Evolutionary conservation across 2,888 invertebrate genomes (phyloP), one percentile per base, ranked within the genome.

Genomic region (Epinotia bilunana): DNA sequence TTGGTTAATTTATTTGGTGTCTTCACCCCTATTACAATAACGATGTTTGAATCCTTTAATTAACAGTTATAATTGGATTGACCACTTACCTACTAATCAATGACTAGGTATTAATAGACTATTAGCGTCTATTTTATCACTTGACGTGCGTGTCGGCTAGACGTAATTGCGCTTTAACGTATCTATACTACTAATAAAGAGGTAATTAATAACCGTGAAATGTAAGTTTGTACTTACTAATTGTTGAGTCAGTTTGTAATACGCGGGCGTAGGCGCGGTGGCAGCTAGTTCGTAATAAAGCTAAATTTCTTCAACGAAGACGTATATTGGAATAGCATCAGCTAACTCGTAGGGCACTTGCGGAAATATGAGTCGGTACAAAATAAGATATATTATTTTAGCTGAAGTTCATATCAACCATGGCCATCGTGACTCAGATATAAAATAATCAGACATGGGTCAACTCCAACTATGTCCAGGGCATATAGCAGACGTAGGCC

Each of bases 21-120:
- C 5, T 6, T 3, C 33, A 49, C 13, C 49, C 13, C 46, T 0
- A 13, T 46, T 46, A 46, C 49, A 49, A 57, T 18, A 1, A 57
- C 11, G 1, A 11, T 57, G 57, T 57, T 57, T 12, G 3, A 57
- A 57, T 11, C 11, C 2, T 43, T 39, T 57, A 64, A 72, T 13
- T 33, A 33, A 57, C n/a, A 12, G 55, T 57, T 64, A 64, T 46
- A 72, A 72, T 63, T 12, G 43, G 43, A 23, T 57, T 43, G 64
- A 58, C 28, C n/a, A 64, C 61, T 23, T 33, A n/a, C 28, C 57
- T 43, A 46, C 57, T 9, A 46, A 64, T 57, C 18, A 57, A 57
- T 12, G 18, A 57, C 3, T 20, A 18, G 3, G 9, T 18, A 57
- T 57, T 57, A 57, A 9, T 57, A 11, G 2, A 18, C 55, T 55